Conservation (phyloP, 2,113 vertebrate species). For the Chaenocephalus aceratus region DNA sequence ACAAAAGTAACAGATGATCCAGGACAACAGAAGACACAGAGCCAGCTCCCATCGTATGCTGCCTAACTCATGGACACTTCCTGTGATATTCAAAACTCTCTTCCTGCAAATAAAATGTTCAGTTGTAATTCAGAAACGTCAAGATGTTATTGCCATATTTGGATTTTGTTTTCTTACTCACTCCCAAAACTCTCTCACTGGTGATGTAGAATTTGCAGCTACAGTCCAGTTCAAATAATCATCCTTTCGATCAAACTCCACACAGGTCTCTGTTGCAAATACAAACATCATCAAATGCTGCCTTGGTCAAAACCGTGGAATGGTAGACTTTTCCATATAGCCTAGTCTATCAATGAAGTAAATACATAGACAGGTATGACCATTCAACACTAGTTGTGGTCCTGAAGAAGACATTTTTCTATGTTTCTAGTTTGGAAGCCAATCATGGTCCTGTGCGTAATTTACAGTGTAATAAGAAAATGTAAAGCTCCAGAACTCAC, state of each 20-base stretch:
- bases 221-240: slow-evolving; percentile 71
- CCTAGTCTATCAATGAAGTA: neutral
- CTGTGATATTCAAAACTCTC: slow-evolving; percentile 86
- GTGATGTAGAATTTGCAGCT: slow-evolving; percentile 87
- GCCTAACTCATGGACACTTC: slow-evolving; percentile 87
- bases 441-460: neutral
- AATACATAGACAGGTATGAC: too few species aligned
- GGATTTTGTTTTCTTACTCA: slow-evolving; percentile 78
- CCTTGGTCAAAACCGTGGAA: neutral
- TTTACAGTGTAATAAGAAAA: neutral
- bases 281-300: neutral
- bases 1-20: slow-evolving; percentile 91
- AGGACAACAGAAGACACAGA: slow-evolving; percentile 86
- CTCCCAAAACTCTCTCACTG: slow-evolving; percentile 98
- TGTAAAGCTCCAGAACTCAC: neutral
- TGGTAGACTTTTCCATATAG: neutral
- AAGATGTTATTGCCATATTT: neutral
- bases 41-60: slow-evolving; percentile 85
- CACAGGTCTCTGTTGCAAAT: slow-evolving; percentile 85
- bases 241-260: slow-evolving; percentile 81
- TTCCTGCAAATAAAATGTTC: slow-evolving; percentile 65
- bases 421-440: neutral
- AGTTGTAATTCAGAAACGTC: neutral
- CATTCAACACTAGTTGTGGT: neutral
- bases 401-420: neutral